Base-by-base conservation (phyloP, 2,888 invertebrate genomes). In the Pelosia muscerda region DNA sequence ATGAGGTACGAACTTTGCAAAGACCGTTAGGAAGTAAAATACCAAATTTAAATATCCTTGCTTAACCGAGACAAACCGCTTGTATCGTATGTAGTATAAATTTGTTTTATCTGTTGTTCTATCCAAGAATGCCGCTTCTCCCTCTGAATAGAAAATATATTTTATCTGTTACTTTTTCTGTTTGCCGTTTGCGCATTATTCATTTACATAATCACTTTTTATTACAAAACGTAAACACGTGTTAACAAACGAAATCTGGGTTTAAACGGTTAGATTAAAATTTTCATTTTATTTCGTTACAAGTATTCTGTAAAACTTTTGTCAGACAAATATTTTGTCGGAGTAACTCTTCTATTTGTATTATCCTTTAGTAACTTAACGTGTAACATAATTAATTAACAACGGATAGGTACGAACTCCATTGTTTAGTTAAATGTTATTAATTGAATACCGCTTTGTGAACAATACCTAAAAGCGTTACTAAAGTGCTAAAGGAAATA, bases 311-410 rank as follows among this genome's bases (percentile, higher is more conserved):
- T 60, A 61, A 80, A 89, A 86, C 78, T 87, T 89, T 76, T 67
- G 70, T 69, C 74, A 67, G 68, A 70, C 79, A 87, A 91, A 90
- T 90, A 90, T 89, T 88, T 88, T 86, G 83, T 81, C 76, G 72
- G 76, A 78, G 74, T 77, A 85, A 86, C 81, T 88, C 84, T 73
- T 75, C 74, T 79, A 80, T 87, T 85, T 86, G 77, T 77, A 76
- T 82, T 83, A 83, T 78, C 82, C 78, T 73, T 82, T 69, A 76
- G 62, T 68, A 74, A 81, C 75, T 77, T 69, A 74, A 73, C 68
- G 63, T 67, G 60, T 72, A 79, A 74, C 66, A 59, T 23, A 71
- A 73, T 75, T 79, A 61, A 58, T 42, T 73, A 71, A 65, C 65
- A 73, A 69, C 23, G 58, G 65, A 71, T 67, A 66, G 77, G 57